These are phyloP conservation scores for Indri indri DNA, from an alignment of 2,113 vertebrate genomes.

Conservation along the genomic window DNA sequence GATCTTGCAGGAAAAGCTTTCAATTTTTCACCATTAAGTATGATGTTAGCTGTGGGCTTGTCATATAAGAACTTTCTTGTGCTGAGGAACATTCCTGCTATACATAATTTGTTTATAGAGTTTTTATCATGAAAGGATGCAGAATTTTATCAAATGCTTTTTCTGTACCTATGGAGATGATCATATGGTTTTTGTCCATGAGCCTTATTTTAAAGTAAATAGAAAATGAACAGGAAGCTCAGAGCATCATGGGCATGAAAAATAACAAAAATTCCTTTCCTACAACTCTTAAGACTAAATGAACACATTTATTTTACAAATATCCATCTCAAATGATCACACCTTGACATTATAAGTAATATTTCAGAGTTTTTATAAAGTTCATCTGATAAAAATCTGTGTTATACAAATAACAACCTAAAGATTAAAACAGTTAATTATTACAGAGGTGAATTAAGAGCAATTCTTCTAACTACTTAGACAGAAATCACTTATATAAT, in stretches of 20 bases:
- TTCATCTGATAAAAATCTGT: not conserved
- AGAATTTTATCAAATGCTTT: not conserved
- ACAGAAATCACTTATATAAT: not conserved
- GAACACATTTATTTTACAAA: slow-evolving; percentile 9
- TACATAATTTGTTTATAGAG: not conserved
- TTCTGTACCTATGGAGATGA: not conserved
- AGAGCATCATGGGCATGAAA: not conserved
- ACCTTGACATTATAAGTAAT: not conserved
- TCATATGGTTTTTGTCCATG: not conserved
- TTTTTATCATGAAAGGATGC: not conserved
- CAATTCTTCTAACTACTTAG: not conserved
- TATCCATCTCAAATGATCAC: not conserved
- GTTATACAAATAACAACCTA: slow-evolving; percentile 28
- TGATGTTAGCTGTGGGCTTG: not conserved
- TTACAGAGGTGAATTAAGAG: not conserved
- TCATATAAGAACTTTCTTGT: not conserved
- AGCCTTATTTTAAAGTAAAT: not conserved
- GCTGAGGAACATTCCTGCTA: not conserved
- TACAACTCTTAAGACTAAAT: slow-evolving; percentile 4
- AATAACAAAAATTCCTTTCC: not conserved
- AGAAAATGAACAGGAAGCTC: not conserved
- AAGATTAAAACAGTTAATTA: not conserved
- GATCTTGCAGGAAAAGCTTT: not conserved
- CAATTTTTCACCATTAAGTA: not conserved
- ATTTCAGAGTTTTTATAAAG: slow-evolving; percentile 15